Evolutionary conservation across 2,888 invertebrate species (phyloP).

Genomic region (Drosophila robusta): DNA sequence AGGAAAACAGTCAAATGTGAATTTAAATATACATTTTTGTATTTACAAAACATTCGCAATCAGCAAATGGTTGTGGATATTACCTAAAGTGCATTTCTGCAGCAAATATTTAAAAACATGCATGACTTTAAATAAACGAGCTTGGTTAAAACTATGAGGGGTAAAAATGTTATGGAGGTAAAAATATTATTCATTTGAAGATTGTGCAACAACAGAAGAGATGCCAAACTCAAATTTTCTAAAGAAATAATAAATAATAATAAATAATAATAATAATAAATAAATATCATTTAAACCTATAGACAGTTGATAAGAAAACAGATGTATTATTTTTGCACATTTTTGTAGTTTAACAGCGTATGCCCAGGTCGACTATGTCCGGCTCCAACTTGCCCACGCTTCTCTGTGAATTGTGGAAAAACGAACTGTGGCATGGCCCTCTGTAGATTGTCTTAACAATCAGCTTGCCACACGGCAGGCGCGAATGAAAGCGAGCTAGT

Average conservation of each 20-base stretch:
- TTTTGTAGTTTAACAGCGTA: background rate
- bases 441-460: conserved; percentile 45
- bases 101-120: background rate
- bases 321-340: background rate
- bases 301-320: too few relatives aligned
- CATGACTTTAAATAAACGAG: background rate
- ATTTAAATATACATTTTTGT: conserved; percentile 3
- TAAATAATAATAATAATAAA: too few relatives aligned
- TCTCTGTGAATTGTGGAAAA: conserved; percentile 14
- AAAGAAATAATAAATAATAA: too few relatives aligned
- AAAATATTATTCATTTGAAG: background rate
- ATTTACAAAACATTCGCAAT: conserved; percentile 7
- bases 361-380: conserved; percentile 3
- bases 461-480: conserved; percentile 26
- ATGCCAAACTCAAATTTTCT: too few relatives aligned
- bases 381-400: background rate
- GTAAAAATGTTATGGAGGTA: too few relatives aligned
- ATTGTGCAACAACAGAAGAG: too few relatives aligned
- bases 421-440: background rate
- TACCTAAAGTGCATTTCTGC: background rate
- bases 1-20: background rate
- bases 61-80: background rate
- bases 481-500: conserved; percentile 5
- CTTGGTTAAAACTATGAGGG: background rate
- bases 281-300: too few relatives aligned